Evolutionary conservation across 2,797 vertebrate species (phyloP), one percentile per base, ranked within the genome.

Genomic region (Sebastes kiyomatsui): DNA sequence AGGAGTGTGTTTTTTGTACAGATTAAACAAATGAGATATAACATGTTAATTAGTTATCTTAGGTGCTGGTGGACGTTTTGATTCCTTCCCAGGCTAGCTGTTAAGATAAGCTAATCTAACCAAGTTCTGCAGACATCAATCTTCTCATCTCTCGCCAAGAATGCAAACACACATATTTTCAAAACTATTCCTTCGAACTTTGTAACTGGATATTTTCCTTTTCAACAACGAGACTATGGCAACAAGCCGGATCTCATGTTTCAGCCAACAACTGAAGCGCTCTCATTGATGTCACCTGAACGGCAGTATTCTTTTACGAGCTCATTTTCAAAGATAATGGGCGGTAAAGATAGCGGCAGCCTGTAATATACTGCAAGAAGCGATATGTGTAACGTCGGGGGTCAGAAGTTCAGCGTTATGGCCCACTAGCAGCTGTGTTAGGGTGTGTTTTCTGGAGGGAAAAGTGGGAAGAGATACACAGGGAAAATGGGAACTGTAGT

Each of bases 291-390:
- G 92, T 80, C 68, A 61, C 80, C 75, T 80, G 82, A 67, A 72
- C 25, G 18, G 77, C 79, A 59, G 84, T 78, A 59, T 90, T 79
- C 20, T 65, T 92, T 91, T 89, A 90, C 82, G 7, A 77, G 80
- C 80, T 68, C 64, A 42, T 65, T 74, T 84, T 84, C 67, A 80
- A 82, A 81, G 72, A 71, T 85, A 82, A 79, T 59, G 7, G 35
- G 62, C 56, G 68, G 87, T 91, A 91, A 93, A 92, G 88, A 89
- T 87, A 85, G 89, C 35, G 70, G 85, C 78, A 33, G 61, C 62
- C 27, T 77, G 56, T 74, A 54, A 33, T 75, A 55, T 49, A 20
- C 49, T n/a, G 20, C 49, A 52, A 56, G 67, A 72, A 60, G 73
- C 32, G 20, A 27, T n/a, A 27, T 52, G 66, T 75, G 70, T 64